Base-by-base conservation (phyloP, 2,797 vertebrate genomes). In the Selene dorsalis region DNA sequence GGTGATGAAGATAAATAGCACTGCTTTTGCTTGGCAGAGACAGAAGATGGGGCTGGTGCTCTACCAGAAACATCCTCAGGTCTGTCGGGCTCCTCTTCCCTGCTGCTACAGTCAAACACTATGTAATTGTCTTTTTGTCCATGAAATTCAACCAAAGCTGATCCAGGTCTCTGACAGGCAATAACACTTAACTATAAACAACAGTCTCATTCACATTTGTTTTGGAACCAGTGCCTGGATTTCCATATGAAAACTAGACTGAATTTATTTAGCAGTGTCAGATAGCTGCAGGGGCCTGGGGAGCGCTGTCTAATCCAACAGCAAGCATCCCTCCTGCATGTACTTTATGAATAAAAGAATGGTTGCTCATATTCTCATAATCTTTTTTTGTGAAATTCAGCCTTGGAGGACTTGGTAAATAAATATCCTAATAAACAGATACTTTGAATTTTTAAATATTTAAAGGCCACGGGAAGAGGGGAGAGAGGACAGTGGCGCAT, bases 41-140 rank as follows among this genome's bases (percentile, higher is more conserved):
- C 89, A 89, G 90, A 75, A 91, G 92, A 89, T 88, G 91, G 89
- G 69, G 92, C 91, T 92, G 83, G 8, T 84, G 90, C 69, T 73
- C 89, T 79, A 30, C 41, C 39, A 71, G 28, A 81, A 53, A 73
- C 39, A 60, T 47, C 26, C 26, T 18, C 18, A 5, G 63, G 13
- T 55, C 73, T 57, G 28, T 58, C 28, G 48, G 30, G 28, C 32
- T 22, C 32, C 32, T 13, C 61, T 67, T 71, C 28, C 22, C 59
- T 52, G 52, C 32, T 17, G 41, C 45, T 75, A 35, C 50, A 35
- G 32, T 79, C 11, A 9, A 68, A 26, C 12, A 16, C 17, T 35
- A 55, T 64, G 47, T 59, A 59, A 83, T 65, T 65, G 70, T 60
- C 24, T 77, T 58, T 71, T 64, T 30, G 30, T 47, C 28, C 32